These are phyloP conservation scores for Baccha elongata DNA, from an alignment of 2,888 invertebrate species.

Conservation along the genomic window DNA sequence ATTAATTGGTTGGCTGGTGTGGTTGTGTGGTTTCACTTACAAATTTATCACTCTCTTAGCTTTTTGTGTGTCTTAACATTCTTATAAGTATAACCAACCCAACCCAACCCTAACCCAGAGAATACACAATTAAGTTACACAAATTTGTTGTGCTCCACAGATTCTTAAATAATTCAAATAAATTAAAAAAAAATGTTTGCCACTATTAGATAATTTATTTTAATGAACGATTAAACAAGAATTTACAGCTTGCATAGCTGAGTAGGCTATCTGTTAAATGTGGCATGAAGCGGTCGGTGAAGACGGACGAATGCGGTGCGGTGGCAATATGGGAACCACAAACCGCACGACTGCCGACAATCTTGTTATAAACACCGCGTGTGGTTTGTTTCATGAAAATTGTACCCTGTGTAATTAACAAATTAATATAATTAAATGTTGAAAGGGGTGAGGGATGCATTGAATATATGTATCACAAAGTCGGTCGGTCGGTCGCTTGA, in stretches of 20 bases:
- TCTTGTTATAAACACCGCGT: slow-evolving; percentile 63
- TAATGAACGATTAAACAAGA: slow-evolving; percentile 72
- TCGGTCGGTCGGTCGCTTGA: too few species aligned
- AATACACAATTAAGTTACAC: slow-evolving; percentile 67
- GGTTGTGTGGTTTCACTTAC: slow-evolving; percentile 58
- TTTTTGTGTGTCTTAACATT: background rate
- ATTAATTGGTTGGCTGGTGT: slow-evolving; percentile 44
- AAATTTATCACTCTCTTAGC: slow-evolving; percentile 61
- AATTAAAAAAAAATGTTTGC: slow-evolving; percentile 24
- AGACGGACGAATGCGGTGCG: too few species aligned
- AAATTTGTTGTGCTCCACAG: slow-evolving; percentile 71
- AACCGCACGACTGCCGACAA: slow-evolving; percentile 57
- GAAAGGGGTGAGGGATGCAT: background rate
- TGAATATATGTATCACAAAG: slow-evolving; percentile 11
- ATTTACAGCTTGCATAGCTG: slow-evolving; percentile 66
- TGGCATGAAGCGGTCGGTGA: background rate
- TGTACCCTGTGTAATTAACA: slow-evolving; percentile 67
- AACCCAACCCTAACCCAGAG: slow-evolving; percentile 15
- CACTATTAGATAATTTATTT: slow-evolving; percentile 72
- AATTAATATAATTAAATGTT: slow-evolving; percentile 69
- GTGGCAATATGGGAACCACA: slow-evolving; percentile 1
- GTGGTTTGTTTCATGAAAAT: slow-evolving; percentile 63
- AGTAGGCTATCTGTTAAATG: slow-evolving; percentile 14
- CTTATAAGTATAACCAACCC: background rate
- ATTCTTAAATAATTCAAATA: slow-evolving; percentile 71